Conservation (phyloP, 2,113 vertebrate genomes). For the Trachemys scripta region DNA sequence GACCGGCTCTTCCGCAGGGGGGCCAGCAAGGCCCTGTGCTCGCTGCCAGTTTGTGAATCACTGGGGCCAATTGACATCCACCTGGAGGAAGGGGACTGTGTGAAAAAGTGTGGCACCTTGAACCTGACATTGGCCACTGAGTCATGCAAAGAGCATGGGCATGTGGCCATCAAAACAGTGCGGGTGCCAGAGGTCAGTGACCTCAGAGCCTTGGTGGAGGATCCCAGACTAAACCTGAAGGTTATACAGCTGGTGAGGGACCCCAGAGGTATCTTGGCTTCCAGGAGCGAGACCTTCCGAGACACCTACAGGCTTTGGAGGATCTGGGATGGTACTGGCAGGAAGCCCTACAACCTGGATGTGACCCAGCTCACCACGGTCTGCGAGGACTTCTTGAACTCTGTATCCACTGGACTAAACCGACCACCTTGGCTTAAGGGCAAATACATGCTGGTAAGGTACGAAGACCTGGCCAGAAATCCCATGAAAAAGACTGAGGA, state of each 20-base stretch:
- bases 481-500: conserved; percentile 94
- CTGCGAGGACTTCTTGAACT: conserved; percentile 95
- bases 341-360: conserved; percentile 94
- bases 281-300: conserved; percentile 95
- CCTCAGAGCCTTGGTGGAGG: conserved; percentile 91
- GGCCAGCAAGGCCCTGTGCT: conserved; percentile 93
- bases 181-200: conserved; percentile 93
- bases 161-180: conserved; percentile 95
- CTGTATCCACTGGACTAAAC: conserved; percentile 90
- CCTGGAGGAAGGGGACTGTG: conserved; percentile 95
- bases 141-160: conserved; percentile 88
- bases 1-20: conserved; percentile 94
- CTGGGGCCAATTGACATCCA: conserved; percentile 80
- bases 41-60: conserved; percentile 89
- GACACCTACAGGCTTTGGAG: conserved; percentile 96
- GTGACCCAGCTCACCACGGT: conserved; percentile 92
- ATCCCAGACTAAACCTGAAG: conserved; percentile 94
- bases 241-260: conserved; percentile 97
- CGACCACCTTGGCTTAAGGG: conserved; percentile 93
- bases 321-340: conserved; percentile 95
- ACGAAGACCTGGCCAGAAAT: conserved; percentile 94
- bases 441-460: conserved; percentile 96
- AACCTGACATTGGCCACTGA: conserved; percentile 92
- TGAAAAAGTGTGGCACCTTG: conserved; percentile 89
- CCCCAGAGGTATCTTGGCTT: conserved; percentile 93